Evolutionary conservation across 2,888 invertebrate species (phyloP).

Genomic region (Heliconius erato): DNA sequence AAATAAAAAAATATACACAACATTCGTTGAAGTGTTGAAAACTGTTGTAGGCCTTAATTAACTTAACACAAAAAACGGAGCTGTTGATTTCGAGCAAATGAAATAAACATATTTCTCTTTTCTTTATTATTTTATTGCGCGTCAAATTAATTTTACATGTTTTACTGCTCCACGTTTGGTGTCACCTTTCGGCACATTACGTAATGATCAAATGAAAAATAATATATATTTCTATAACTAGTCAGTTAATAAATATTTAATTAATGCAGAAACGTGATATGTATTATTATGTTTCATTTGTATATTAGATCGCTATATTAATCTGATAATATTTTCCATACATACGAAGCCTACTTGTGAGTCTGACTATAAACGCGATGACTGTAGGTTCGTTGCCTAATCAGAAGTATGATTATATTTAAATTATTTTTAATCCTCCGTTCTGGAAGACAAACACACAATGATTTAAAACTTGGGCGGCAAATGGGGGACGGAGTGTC

Average conservation of each 20-base stretch:
- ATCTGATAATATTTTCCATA: too few relatives aligned
- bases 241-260: too few relatives aligned
- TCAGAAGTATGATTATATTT: neutral
- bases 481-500: too few relatives aligned
- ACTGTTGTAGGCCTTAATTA: neutral
- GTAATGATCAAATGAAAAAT: too few relatives aligned
- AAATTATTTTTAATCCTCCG: neutral
- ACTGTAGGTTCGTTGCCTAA: neutral
- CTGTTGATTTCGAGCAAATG: conserved; percentile 11
- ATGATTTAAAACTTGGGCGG: too few relatives aligned
- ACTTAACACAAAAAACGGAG: conserved; percentile 7
- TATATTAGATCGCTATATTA: too few relatives aligned
- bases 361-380: neutral
- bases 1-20: neutral
- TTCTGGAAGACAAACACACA: neutral
- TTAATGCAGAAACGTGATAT: too few relatives aligned
- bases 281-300: too few relatives aligned
- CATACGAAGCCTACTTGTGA: too few relatives aligned
- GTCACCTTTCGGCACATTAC: too few relatives aligned
- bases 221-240: too few relatives aligned
- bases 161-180: neutral
- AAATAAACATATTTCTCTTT: conserved; percentile 6
- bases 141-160: neutral
- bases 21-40: neutral
- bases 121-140: conserved; percentile 13